A percentile compares a stretch with the other conserved stretches of the same genome.
Evolutionary conservation across 2,888 invertebrate genomes (phyloP).

Genomic region (Nycteola revayana): DNA sequence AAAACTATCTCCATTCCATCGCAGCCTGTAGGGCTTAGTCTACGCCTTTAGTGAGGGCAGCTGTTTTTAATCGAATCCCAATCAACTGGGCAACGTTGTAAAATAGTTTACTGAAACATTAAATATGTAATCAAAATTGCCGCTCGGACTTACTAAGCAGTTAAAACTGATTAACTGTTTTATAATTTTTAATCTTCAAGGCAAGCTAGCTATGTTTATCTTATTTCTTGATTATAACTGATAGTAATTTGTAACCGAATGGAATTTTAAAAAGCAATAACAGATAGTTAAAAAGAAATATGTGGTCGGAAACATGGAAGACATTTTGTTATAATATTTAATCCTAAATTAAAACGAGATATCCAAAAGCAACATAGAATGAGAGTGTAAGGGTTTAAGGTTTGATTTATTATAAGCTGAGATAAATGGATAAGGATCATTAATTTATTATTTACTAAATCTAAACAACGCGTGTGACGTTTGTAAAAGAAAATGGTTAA

Average conservation of each 20-base stretch:
- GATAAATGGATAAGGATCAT: conserved; percentile 62
- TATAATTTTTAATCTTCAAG: conserved; percentile 55
- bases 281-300: conserved; percentile 18
- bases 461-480: conserved; percentile 58
- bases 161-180: conserved; percentile 59
- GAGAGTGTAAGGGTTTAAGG: conserved; percentile 39
- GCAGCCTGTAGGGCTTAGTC: conserved; percentile 58
- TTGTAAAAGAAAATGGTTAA: conserved; percentile 61
- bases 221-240: conserved; percentile 45
- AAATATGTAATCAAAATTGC: conserved; percentile 66
- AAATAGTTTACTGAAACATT: conserved; percentile 70
- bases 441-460: conserved; percentile 69
- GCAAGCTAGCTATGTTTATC: conserved; percentile 37
- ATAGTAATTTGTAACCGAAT: conserved; percentile 28
- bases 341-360: too few species aligned
- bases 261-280: conserved; percentile 20
- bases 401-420: conserved; percentile 61
- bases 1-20: conserved; percentile 78
- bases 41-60: conserved; percentile 54
- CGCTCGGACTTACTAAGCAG: conserved; percentile 49
- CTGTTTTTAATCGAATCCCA: conserved; percentile 76
- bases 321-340: conserved; percentile 16
- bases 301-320: conserved; percentile 6
- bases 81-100: conserved; percentile 67
- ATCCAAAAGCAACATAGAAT: conserved; percentile 13